Percentiles rank a stretch among this genome's conserved stretches.
Conservation (phyloP, 2,797 vertebrate genomes). For the Cuniculus paca region DNA sequence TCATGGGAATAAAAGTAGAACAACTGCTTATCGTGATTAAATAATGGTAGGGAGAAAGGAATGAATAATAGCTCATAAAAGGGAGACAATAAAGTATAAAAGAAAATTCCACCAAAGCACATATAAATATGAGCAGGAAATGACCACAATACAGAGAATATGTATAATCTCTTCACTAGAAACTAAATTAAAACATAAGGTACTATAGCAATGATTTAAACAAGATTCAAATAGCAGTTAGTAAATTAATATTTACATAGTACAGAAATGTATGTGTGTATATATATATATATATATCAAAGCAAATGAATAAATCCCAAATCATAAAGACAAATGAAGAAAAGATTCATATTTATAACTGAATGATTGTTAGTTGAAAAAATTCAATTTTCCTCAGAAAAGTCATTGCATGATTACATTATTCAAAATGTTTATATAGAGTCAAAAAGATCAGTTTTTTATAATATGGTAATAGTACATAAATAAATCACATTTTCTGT, state of each 20-base stretch:
- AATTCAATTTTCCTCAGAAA: conserved; percentile 29
- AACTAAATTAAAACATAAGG: conserved; percentile 28
- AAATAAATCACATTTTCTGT: conserved; percentile 14
- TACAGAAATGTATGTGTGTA: too few relatives aligned
- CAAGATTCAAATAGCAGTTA: conserved; percentile 24
- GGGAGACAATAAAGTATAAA: conserved; percentile 25
- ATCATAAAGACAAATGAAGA: conserved; percentile 1
- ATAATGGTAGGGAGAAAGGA: neutral
- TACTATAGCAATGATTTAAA: conserved; percentile 25
- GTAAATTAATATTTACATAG: neutral
- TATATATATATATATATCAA: neutral
- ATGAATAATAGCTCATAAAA: conserved; percentile 40
- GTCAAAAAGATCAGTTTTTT: conserved; percentile 13
- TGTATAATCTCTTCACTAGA: conserved; percentile 7
- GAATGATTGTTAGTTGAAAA: conserved; percentile 52
- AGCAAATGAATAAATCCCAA: conserved; percentile 37
- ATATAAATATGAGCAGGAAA: neutral
- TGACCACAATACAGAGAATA: conserved; percentile 1
- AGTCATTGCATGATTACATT: conserved; percentile 39
- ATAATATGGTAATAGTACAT: neutral
- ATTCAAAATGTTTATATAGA: conserved; percentile 32
- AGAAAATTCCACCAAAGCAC: neutral
- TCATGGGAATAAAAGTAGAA: neutral
- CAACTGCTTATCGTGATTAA: neutral
- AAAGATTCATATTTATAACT: conserved; percentile 26